A percentile compares a stretch with the other conserved stretches of the same genome.
Evolutionary conservation across 2,113 vertebrate species (phyloP).

Genomic region (Antigone vipio): DNA sequence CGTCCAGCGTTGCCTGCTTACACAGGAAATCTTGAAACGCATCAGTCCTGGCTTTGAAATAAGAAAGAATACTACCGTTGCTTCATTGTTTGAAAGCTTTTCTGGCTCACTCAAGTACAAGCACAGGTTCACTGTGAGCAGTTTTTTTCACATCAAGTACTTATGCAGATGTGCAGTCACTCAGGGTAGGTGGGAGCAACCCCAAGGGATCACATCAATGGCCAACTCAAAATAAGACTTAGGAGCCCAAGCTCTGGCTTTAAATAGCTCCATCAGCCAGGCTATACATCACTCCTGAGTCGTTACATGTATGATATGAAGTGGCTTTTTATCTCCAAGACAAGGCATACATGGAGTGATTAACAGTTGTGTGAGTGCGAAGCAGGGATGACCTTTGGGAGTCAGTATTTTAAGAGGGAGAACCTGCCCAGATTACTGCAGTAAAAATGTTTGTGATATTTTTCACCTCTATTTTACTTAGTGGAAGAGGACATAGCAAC

Average conservation of each 20-base stretch:
- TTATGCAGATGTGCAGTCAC: not conserved
- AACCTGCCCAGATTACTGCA: not conserved
- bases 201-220: not conserved
- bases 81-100: not conserved
- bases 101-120: not conserved
- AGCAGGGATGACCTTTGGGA: not conserved
- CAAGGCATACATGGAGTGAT: rapidly evolving
- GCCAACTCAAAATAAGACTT: not conserved
- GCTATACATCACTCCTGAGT: not conserved
- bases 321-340: not conserved
- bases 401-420: not conserved
- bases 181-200: not conserved
- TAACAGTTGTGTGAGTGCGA: not conserved
- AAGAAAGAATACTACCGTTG: not conserved
- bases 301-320: not conserved
- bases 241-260: not conserved
- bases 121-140: not conserved
- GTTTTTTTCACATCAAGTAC: not conserved
- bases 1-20: too few species aligned
- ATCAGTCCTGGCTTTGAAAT: not conserved
- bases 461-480: not conserved
- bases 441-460: not conserved
- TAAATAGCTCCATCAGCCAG: not conserved
- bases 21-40: not conserved
- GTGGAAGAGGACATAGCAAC: not conserved